Percentiles rank a stretch among this genome's conserved stretches.
phyloP scores from a whole-genome alignment of 2,113 vertebrate species.

The Plectropomus leopardus region DNA sequence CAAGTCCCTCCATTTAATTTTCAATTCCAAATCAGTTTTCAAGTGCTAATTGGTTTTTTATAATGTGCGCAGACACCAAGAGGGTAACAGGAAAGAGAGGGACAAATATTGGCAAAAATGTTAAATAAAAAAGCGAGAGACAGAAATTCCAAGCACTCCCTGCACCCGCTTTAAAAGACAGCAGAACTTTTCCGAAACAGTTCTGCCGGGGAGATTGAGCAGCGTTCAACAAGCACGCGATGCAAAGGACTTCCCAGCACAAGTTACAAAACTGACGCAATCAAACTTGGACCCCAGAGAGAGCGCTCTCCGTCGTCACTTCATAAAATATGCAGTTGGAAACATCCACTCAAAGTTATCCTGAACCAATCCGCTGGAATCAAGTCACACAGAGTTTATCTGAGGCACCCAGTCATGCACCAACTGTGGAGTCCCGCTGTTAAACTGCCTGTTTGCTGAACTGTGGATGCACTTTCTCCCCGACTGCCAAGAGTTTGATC shows the following conservation, averaged over 20 bases:
- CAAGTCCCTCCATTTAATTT: conserved; percentile 10
- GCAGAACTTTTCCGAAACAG: background rate
- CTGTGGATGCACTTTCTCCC: conserved; percentile 6
- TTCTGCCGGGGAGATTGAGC: background rate
- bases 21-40: background rate
- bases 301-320: background rate
- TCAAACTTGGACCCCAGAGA: background rate
- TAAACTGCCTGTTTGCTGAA: background rate
- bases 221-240: background rate
- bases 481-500: background rate
- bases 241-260: background rate
- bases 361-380: background rate
- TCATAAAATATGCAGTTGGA: conserved; percentile 26
- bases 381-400: conserved; percentile 23
- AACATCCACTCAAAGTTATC: conserved; percentile 16
- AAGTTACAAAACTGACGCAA: background rate
- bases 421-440: background rate
- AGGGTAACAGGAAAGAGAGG: background rate
- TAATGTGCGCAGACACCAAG: background rate
- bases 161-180: background rate
- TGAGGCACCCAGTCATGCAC: background rate
- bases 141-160: background rate
- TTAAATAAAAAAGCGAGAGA: background rate
- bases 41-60: background rate
- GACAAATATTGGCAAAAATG: background rate